These are phyloP conservation scores for Meloidogyne exigua DNA, from an alignment of 1,140 invertebrate species.

Conservation along the genomic window DNA sequence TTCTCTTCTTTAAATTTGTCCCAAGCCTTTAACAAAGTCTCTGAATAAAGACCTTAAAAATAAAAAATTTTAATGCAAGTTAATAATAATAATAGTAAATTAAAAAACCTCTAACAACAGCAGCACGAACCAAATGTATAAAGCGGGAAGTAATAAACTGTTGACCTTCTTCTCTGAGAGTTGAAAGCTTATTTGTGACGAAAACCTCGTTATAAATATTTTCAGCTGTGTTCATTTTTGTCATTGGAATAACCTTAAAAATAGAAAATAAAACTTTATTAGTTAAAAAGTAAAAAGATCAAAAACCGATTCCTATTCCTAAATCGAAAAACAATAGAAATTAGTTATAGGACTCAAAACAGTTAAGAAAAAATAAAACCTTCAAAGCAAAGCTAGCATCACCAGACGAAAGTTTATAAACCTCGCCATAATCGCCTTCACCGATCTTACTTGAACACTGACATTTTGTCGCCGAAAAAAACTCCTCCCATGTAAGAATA, in stretches of 20 bases:
- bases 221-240: background rate
- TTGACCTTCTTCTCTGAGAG: background rate
- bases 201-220: conserved; percentile 31
- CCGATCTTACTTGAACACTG: background rate
- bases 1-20: conserved; percentile 17
- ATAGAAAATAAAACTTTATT: background rate
- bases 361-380: conserved; percentile 9
- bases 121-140: conserved; percentile 1
- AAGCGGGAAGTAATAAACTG: conserved; percentile 14
- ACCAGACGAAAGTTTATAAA: background rate
- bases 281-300: too few relatives aligned
- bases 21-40: conserved; percentile 17
- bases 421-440: conserved; percentile 17
- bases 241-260: background rate
- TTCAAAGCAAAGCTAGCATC: background rate
- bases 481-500: background rate
- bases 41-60: conserved; percentile 14
- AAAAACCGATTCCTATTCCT: too few relatives aligned
- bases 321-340: too few relatives aligned
- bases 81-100: too few relatives aligned
- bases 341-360: too few relatives aligned
- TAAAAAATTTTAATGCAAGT: background rate
- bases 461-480: background rate
- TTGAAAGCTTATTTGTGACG: conserved; percentile 23
- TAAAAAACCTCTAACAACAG: conserved; percentile 21